Conservation (phyloP, 2,113 vertebrate genomes). For the Oncorhynchus mykiss region DNA sequence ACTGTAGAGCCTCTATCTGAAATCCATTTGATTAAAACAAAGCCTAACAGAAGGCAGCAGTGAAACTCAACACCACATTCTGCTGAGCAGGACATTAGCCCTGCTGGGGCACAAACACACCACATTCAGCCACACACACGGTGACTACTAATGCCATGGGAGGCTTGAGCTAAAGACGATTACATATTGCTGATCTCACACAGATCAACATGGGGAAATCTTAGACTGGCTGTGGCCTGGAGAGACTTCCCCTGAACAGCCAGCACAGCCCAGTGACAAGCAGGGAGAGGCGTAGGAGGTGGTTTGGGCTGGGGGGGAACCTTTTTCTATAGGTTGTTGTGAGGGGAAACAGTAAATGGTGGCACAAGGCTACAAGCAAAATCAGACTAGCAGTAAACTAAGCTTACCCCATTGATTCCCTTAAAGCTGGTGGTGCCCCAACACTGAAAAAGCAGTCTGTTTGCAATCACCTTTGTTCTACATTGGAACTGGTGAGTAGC, state of each 20-base stretch:
- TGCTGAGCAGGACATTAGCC: background rate
- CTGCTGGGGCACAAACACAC: background rate
- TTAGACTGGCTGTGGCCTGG: background rate
- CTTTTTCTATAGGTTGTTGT: background rate
- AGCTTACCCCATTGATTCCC: no score
- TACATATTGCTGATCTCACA: constrained; percentile 70
- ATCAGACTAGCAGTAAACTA: background rate
- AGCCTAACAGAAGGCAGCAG: background rate
- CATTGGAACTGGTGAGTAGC: no score
- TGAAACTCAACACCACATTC: background rate
- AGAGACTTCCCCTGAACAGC: background rate
- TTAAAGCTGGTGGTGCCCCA: no score
- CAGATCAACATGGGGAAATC: constrained; percentile 53
- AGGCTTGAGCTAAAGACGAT: constrained; percentile 63
- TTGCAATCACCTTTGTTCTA: no score
- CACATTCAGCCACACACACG: background rate
- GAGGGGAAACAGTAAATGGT: background rate
- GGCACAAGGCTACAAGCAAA: background rate
- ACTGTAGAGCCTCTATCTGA: background rate
- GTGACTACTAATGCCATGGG: constrained; percentile 15
- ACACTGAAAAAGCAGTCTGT: no score
- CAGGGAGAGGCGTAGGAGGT: background rate
- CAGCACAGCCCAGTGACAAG: background rate
- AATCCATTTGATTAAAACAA: background rate
- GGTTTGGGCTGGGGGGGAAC: background rate